Evolutionary conservation across 2,113 vertebrate species (phyloP).

Genomic region (Xenotilapia caudafasciata): DNA sequence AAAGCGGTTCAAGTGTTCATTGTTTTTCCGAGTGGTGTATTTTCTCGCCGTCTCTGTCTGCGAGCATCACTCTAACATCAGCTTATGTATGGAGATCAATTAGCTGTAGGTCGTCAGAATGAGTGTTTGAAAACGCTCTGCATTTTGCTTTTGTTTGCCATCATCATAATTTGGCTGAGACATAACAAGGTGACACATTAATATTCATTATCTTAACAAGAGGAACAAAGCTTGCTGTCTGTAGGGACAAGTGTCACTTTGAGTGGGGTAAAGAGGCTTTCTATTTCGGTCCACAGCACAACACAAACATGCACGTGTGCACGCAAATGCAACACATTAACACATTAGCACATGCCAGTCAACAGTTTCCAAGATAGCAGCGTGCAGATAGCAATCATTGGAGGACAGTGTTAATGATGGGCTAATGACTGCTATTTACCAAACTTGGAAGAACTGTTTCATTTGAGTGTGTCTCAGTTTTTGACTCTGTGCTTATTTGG

Average conservation of each 20-base stretch:
- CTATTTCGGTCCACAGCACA: neutral
- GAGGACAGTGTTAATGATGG: slow-evolving; percentile 33
- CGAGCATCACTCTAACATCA: neutral
- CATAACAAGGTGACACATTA: slow-evolving; percentile 10
- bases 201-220: slow-evolving; percentile 25
- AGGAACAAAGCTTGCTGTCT: slow-evolving; percentile 3
- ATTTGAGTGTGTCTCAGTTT: neutral
- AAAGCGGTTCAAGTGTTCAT: neutral
- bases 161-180: neutral
- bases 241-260: neutral
- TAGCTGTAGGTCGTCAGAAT: neutral
- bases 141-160: neutral
- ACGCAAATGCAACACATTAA: neutral
- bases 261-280: neutral
- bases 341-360: slow-evolving; percentile 22
- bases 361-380: slow-evolving; percentile 16
- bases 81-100: neutral
- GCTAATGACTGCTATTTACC: slow-evolving; percentile 50
- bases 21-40: neutral
- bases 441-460: slow-evolving; percentile 1
- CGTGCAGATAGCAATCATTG: slow-evolving; percentile 21
- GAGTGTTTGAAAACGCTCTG: neutral
- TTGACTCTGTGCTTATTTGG: neutral
- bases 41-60: neutral
- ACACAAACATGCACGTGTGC: neutral